phyloP scores from a whole-genome alignment of 2,797 vertebrate genomes.

The Hephaestus fuliginosus region DNA sequence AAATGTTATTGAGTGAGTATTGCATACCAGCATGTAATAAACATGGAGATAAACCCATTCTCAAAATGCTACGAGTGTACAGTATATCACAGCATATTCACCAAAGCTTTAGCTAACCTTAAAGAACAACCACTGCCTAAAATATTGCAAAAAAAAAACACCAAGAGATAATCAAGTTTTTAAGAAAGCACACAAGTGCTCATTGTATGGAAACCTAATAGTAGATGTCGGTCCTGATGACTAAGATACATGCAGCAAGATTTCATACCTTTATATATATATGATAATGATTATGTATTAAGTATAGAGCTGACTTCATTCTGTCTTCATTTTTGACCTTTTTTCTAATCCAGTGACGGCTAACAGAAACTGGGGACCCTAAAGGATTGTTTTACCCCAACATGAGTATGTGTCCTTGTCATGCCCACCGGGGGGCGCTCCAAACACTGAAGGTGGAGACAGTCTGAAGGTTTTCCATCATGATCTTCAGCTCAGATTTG shows the following conservation, averaged over 20 bases:
- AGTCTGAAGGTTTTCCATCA: not conserved
- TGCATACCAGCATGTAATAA: not conserved
- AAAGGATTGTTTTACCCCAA: constrained; percentile 10
- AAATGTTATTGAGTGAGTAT: constrained; percentile 15
- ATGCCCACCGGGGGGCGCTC: constrained; percentile 18
- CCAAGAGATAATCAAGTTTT: constrained; percentile 20
- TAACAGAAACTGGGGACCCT: not conserved
- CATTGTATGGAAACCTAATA: not conserved
- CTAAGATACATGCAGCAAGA: not conserved
- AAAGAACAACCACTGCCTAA: constrained; percentile 27
- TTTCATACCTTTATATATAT: not conserved
- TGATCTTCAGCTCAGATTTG: not conserved
- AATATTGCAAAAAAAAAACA: constrained; percentile 24
- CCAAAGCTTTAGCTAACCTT: constrained; percentile 7
- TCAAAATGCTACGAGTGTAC: constrained; percentile 23
- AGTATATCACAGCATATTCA: constrained; percentile 29
- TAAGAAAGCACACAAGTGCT: not conserved
- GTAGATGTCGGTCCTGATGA: not conserved
- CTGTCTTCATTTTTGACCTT: not conserved
- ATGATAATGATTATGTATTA: not conserved
- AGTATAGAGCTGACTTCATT: constrained; percentile 1
- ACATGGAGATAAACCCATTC: constrained; percentile 4
- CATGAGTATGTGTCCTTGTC: constrained; percentile 8
- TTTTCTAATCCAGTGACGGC: constrained; percentile 4
- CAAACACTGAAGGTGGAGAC: not conserved